Conservation (phyloP, 2,797 vertebrate species). For the Arrhamphus sclerolepis region DNA sequence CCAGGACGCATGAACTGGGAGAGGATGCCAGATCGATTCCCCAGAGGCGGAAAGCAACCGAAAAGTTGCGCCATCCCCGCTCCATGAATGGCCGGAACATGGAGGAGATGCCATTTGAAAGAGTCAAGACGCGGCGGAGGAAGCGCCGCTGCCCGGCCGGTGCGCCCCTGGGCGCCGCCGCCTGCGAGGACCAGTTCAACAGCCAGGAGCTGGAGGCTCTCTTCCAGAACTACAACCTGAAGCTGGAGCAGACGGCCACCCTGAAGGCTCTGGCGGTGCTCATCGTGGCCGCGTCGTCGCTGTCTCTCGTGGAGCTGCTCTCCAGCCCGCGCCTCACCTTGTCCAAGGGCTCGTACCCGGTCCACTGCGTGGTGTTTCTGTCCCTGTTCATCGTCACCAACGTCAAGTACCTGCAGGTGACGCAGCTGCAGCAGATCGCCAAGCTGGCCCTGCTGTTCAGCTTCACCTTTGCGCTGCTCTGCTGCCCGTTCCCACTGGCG, state of each 20-base stretch:
- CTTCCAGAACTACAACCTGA: conserved; percentile 97
- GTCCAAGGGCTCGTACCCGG: conserved; percentile 94
- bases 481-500: conserved; percentile 88
- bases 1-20: conserved; percentile 21
- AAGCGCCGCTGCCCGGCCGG: conserved; percentile 82
- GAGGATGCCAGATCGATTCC: conserved; percentile 53
- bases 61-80: conserved; percentile 60
- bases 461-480: conserved; percentile 96
- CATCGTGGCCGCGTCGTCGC: conserved; percentile 89
- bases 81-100: conserved; percentile 97
- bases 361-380: conserved; percentile 96
- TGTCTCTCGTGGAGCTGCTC: conserved; percentile 91
- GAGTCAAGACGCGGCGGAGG: conserved; percentile 88
- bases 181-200: conserved; percentile 92
- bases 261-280: conserved; percentile 94
- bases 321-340: conserved; percentile 89
- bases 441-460: conserved; percentile 94
- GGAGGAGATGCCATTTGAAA: conserved; percentile 90
- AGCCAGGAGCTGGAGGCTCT: conserved; percentile 95
- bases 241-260: conserved; percentile 95
- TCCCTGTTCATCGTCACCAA: conserved; percentile 97
- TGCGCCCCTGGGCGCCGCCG: conserved; percentile 80
- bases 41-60: conserved; percentile 35
- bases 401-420: conserved; percentile 95
- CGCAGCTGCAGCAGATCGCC: conserved; percentile 96